Evolutionary conservation across 2,113 vertebrate species (phyloP).

Genomic region (Sorex fumeus): DNA sequence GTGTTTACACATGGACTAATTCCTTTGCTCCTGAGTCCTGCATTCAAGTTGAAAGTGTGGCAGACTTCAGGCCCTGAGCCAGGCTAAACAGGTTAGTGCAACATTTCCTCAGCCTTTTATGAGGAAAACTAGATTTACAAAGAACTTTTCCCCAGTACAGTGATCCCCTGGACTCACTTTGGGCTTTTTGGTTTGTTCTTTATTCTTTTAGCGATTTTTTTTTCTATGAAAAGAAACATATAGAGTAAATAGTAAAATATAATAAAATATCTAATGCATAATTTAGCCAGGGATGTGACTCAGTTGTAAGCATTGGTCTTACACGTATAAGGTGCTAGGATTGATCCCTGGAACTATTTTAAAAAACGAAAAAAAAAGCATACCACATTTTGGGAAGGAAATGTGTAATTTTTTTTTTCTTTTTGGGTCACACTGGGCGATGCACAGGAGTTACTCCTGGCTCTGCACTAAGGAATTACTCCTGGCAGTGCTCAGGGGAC

Average conservation of each 20-base stretch:
- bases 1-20: neutral
- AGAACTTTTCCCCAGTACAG: neutral
- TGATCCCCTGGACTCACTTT: neutral
- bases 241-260: neutral
- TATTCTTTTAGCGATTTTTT: slow-evolving; percentile 20
- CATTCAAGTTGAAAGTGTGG: neutral
- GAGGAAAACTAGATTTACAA: neutral
- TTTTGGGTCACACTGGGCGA: too few relatives aligned
- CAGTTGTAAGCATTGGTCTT: too few relatives aligned
- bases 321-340: too few relatives aligned
- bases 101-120: slow-evolving; percentile 18
- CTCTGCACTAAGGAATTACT: too few relatives aligned
- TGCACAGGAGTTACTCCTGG: too few relatives aligned
- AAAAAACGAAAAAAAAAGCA: too few relatives aligned
- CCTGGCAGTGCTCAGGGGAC: too few relatives aligned
- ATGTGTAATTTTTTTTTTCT: slow-evolving; percentile 14
- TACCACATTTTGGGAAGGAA: neutral
- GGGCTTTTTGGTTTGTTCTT: neutral
- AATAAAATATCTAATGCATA: too few relatives aligned
- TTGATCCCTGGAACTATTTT: too few relatives aligned
- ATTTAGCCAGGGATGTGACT: too few relatives aligned
- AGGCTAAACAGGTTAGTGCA: neutral
- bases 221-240: neutral
- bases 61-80: neutral
- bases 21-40: neutral